Evolutionary conservation across 2,113 vertebrate genomes (phyloP).

Genomic region (Oreotrochilus melanogaster): DNA sequence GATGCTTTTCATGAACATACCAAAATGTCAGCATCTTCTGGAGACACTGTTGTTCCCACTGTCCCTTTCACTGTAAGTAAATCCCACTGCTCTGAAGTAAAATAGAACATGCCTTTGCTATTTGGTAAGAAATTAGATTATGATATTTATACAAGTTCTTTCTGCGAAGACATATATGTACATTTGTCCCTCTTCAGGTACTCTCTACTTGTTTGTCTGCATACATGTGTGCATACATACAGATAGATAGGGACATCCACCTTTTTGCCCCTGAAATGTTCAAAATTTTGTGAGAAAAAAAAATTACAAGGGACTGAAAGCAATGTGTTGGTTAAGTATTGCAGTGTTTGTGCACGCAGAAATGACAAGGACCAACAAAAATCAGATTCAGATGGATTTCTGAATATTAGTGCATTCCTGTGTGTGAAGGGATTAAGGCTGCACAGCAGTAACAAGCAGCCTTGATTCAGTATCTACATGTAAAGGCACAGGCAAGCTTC

Average conservation of each 20-base stretch:
- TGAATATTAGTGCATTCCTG: neutral
- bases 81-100: neutral
- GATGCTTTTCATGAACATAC: neutral
- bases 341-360: neutral
- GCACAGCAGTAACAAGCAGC: neutral
- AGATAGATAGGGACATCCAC: neutral
- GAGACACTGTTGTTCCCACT: neutral
- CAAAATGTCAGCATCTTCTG: neutral
- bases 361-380: neutral
- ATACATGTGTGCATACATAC: neutral
- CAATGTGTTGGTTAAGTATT: neutral
- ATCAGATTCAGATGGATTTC: neutral
- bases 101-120: neutral
- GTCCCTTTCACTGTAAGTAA: neutral
- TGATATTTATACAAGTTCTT: neutral
- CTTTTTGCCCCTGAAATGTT: neutral
- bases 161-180: neutral
- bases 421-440: neutral
- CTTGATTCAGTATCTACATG: neutral
- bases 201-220: neutral
- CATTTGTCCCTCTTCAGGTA: neutral
- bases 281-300: neutral
- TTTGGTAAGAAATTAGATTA: neutral
- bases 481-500: neutral
- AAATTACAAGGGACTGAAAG: neutral